These are phyloP conservation scores for Myopa testacea DNA, from an alignment of 2,888 invertebrate genomes.

Conservation along the genomic window DNA sequence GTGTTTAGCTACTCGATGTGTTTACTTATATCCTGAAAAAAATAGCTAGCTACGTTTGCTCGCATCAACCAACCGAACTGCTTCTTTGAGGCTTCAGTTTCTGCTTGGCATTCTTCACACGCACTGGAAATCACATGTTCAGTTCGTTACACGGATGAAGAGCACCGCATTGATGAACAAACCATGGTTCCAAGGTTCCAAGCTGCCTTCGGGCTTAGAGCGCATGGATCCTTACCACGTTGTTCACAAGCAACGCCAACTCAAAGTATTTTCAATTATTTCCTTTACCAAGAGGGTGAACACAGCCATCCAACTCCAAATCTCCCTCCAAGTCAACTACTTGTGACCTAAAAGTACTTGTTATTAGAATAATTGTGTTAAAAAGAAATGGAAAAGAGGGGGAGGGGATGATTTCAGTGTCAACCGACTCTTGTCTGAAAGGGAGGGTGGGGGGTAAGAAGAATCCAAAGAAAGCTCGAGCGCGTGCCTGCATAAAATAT, in stretches of 20 bases:
- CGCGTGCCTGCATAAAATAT: too few relatives aligned
- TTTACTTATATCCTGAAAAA: too few relatives aligned
- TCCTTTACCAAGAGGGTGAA: too few relatives aligned
- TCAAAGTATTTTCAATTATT: too few relatives aligned
- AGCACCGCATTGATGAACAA: not conserved
- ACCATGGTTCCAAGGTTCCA: not conserved
- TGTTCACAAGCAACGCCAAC: not conserved
- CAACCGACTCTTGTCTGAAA: too few relatives aligned
- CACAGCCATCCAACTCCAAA: too few relatives aligned
- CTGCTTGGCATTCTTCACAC: not conserved
- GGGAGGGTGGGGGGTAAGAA: too few relatives aligned
- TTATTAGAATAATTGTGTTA: not conserved
- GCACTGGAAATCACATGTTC: not conserved
- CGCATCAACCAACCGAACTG: not conserved
- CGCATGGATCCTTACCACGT: not conserved
- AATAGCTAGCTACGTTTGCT: too few relatives aligned
- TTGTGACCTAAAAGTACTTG: not conserved
- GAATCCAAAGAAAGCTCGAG: too few relatives aligned
- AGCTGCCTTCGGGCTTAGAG: too few relatives aligned
- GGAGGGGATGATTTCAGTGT: too few relatives aligned
- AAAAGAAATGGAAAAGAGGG: not conserved
- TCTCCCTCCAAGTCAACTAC: not conserved
- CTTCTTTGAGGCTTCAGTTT: not conserved
- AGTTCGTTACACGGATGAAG: not conserved
- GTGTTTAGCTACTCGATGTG: too few relatives aligned